Conservation (phyloP, 2,888 invertebrate species). For the Tetranychus truncatus region DNA sequence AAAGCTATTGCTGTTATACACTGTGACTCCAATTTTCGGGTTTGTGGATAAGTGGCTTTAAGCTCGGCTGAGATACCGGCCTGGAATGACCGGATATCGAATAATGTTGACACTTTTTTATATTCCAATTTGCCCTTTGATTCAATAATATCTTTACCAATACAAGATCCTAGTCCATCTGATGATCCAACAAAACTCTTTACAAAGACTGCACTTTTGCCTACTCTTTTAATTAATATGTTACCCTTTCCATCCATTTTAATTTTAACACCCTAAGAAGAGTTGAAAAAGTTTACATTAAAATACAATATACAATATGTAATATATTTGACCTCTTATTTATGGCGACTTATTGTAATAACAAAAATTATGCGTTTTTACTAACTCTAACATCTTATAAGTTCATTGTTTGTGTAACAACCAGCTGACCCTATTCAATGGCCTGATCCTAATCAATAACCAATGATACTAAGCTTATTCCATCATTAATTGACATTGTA, state of each 20-base stretch:
- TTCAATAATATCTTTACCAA: slow-evolving; percentile 52
- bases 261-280: slow-evolving; percentile 68
- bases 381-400: no score
- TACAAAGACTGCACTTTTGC: slow-evolving; percentile 67
- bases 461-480: no score
- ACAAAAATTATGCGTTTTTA: no score
- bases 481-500: no score
- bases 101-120: slow-evolving; percentile 43
- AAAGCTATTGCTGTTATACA: slow-evolving; percentile 81
- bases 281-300: neutral
- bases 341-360: no score
- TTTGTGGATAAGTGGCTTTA: slow-evolving; percentile 59
- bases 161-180: neutral
- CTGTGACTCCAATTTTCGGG: slow-evolving; percentile 67
- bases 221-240: slow-evolving; percentile 75
- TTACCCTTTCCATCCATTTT: slow-evolving; percentile 90
- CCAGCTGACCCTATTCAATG: no score
- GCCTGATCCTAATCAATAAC: no score
- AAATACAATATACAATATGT: neutral
- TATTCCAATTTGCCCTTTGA: slow-evolving; percentile 66
- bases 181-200: neutral
- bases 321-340: neutral
- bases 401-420: no score
- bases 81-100: slow-evolving; percentile 91
- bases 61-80: slow-evolving; percentile 75